phyloP scores from a whole-genome alignment of 2,113 vertebrate species.

The Cheirogaleus medius region DNA sequence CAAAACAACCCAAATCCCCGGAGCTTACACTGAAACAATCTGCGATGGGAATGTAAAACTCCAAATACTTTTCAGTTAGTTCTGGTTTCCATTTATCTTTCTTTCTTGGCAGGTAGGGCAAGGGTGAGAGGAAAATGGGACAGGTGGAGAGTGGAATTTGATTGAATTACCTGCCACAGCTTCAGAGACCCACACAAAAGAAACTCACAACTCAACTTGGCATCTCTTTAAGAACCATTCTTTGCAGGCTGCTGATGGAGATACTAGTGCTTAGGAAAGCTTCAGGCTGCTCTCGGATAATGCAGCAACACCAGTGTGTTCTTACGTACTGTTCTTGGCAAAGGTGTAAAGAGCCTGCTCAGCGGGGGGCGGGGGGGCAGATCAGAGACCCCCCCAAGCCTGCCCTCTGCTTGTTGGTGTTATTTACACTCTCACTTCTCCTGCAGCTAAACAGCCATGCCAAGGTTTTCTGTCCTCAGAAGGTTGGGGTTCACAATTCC shows the following conservation, averaged over 20 bases:
- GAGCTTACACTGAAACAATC: background rate
- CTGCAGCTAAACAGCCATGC: background rate
- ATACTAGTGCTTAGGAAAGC: background rate
- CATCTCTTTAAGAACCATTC: constrained; percentile 24
- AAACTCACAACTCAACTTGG: constrained; percentile 1
- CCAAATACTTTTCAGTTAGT: constrained; percentile 44
- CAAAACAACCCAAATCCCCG: constrained; percentile 38
- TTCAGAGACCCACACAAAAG: constrained; percentile 51
- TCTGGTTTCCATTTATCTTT: constrained; percentile 69
- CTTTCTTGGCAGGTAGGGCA: constrained; percentile 62
- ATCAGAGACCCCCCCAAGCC: background rate
- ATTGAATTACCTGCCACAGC: constrained; percentile 53
- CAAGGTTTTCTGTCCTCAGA: background rate
- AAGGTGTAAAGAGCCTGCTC: background rate
- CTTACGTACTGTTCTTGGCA: background rate
- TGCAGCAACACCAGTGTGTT: background rate
- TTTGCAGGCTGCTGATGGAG: background rate
- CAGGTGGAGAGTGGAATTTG: constrained; percentile 64
- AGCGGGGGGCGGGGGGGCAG: no score
- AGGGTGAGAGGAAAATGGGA: constrained; percentile 46
- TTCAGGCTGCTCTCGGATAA: background rate
- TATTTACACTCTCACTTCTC: background rate
- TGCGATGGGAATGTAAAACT: constrained; percentile 37
- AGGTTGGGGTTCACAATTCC: background rate
- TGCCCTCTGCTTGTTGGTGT: background rate